Base-by-base conservation (phyloP, 2,113 vertebrate species). In the Halichoerus grypus region DNA sequence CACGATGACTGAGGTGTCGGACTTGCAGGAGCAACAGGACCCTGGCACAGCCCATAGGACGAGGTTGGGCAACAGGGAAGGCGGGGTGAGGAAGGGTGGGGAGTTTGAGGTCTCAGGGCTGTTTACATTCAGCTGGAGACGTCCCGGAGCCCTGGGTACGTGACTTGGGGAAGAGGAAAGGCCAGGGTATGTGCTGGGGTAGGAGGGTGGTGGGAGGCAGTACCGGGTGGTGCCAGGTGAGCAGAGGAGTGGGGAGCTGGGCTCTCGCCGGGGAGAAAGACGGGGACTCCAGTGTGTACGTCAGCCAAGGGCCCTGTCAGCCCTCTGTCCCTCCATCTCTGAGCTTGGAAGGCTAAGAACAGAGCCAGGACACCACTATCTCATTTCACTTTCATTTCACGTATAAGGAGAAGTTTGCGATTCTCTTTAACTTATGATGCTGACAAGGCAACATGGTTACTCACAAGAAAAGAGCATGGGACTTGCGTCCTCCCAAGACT, bases 31-130 rank as follows among this genome's bases (percentile, higher is more conserved):
- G 81, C 36, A 36, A 13, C 51, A 57, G 93, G 82, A 46, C 94
- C 57, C 18, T 14, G 79, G 55, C 72, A 92, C 61, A 59, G 55
- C 90, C 83, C 74, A 55, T 18, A 26, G 59, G 42, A 96, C 13
- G 15, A 74, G 69, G 86, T 90, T 97, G 88, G 71, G 97, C 92
- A 97, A 97, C 59, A 83, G 84, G 59, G 76, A 77, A 82, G 59
- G 63, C 93, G 55, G 91, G 21, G 33, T 26, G 65, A 97, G 86
- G 69, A 87, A 95, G 94, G 91, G 94, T 46, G 86, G 95, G 63
- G 97, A 96, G 89, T 26, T 3, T 83, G 95, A 77, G 88, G 93
- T 96, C 96, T 84, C 86, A 21, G 57, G 63, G 92, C 94, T 97
- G 71, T 97, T 96, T 87, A 94, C 79, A 65, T 36, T 85, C 57